Percentiles rank a stretch among this genome's conserved stretches.
Evolutionary conservation across 2,113 vertebrate species (phyloP).

Genomic region (Ciconia stormi): DNA sequence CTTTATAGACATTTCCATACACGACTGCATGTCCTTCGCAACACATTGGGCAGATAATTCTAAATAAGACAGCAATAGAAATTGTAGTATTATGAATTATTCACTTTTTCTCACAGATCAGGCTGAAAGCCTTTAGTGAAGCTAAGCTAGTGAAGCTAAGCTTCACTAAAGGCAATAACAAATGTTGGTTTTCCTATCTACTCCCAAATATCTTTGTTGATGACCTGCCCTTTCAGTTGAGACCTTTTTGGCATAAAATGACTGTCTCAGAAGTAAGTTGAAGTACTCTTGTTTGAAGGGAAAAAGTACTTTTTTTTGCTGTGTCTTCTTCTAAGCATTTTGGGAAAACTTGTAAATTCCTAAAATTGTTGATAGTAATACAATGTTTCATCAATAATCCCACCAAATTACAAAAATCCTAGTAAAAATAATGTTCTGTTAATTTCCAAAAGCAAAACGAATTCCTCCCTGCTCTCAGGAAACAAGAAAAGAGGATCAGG

Average conservation of each 20-base stretch:
- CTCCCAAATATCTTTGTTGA: background rate
- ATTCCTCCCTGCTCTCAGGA: background rate
- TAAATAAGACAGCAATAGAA: background rate
- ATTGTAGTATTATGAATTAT: background rate
- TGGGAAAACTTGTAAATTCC: background rate
- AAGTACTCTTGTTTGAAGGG: background rate
- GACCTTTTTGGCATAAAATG: background rate
- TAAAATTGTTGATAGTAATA: background rate
- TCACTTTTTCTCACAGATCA: background rate
- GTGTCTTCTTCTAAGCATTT: background rate
- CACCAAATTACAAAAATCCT: background rate
- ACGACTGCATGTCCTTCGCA: slow-evolving; percentile 33
- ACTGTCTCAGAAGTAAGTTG: background rate
- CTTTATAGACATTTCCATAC: slow-evolving; percentile 41
- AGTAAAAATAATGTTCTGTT: background rate
- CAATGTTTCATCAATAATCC: background rate
- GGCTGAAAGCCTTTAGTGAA: background rate
- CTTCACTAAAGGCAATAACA: background rate
- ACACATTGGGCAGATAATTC: background rate
- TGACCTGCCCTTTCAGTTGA: background rate
- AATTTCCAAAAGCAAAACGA: background rate
- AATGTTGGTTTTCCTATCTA: background rate
- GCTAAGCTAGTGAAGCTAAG: background rate
- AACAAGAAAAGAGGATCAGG: background rate
- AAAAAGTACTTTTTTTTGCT: background rate